Evolutionary conservation across 2,797 vertebrate genomes (phyloP).

Genomic region (Melanotaenia trifasciata): DNA sequence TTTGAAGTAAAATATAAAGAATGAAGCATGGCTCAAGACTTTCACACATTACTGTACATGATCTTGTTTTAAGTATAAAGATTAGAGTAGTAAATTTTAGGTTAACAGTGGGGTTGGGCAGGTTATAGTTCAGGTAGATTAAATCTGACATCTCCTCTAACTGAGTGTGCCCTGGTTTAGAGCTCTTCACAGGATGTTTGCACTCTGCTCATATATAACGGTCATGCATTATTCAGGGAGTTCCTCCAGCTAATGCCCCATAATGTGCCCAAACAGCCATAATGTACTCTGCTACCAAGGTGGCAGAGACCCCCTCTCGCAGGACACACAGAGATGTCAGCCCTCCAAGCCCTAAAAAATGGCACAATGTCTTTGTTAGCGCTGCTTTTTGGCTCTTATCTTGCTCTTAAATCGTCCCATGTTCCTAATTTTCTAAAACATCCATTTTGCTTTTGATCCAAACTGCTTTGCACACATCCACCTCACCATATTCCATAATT

Average conservation of each 20-base stretch:
- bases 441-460: slow-evolving; percentile 47
- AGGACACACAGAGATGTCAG: slow-evolving; percentile 10
- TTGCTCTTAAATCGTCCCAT: slow-evolving; percentile 30
- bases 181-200: slow-evolving; percentile 65
- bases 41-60: not conserved
- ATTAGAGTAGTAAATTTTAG: not conserved
- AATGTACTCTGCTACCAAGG: slow-evolving; percentile 67
- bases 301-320: slow-evolving; percentile 52
- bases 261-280: slow-evolving; percentile 78
- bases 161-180: slow-evolving; percentile 18
- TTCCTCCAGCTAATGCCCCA: slow-evolving; percentile 75
- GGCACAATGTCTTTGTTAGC: slow-evolving; percentile 40
- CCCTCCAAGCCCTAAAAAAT: slow-evolving; percentile 12
- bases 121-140: not conserved
- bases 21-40: not conserved
- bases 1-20: not conserved
- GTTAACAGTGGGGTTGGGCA: not conserved
- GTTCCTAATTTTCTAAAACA: slow-evolving; percentile 49
- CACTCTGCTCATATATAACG: slow-evolving; percentile 74
- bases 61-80: not conserved
- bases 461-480: slow-evolving; percentile 14
- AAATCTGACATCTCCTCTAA: not conserved
- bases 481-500: slow-evolving; percentile 28
- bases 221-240: slow-evolving; percentile 76
- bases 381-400: slow-evolving; percentile 46